Percentiles rank a stretch among this genome's conserved stretches.
phyloP scores from a whole-genome alignment of 2,797 vertebrate genomes.

The Pempheris klunzingeri region DNA sequence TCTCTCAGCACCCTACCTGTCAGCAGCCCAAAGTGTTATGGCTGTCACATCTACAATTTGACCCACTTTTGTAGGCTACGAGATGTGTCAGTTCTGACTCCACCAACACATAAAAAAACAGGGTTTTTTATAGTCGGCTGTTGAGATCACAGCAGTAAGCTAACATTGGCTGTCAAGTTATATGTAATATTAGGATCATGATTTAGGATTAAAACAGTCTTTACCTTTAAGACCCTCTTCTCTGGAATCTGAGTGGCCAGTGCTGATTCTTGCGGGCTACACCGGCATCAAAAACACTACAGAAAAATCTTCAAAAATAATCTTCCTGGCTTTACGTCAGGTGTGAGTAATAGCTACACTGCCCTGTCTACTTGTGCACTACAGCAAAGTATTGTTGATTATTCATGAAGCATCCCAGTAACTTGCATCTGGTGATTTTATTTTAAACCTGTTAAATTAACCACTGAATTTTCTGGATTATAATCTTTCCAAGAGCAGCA shows the following conservation, averaged over 20 bases:
- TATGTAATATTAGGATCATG: neutral
- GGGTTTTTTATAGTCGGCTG: slow-evolving; percentile 16
- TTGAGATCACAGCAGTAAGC: slow-evolving; percentile 20
- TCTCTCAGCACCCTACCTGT: slow-evolving; percentile 16
- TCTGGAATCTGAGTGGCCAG: neutral
- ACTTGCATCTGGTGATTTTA: neutral
- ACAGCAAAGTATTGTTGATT: neutral
- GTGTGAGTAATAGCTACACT: neutral
- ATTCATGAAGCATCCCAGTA: neutral
- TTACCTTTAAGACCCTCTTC: neutral
- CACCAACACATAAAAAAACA: slow-evolving; percentile 13
- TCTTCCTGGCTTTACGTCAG: slow-evolving; percentile 3
- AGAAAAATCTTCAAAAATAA: neutral
- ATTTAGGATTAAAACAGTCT: slow-evolving; percentile 4
- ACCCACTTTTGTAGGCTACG: slow-evolving; percentile 41
- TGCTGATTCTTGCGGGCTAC: neutral
- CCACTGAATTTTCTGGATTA: neutral
- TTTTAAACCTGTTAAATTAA: neutral
- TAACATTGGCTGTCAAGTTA: neutral
- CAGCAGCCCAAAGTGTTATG: slow-evolving; percentile 20
- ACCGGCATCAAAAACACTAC: neutral
- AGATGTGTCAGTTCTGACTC: slow-evolving; percentile 30
- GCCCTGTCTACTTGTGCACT: neutral
- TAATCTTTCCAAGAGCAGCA: slow-evolving; percentile 54
- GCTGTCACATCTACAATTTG: slow-evolving; percentile 46